Percentiles rank a stretch among this genome's conserved stretches.
Evolutionary conservation across 2,888 invertebrate genomes (phyloP).

Genomic region (Orthonychiurus folsomi): DNA sequence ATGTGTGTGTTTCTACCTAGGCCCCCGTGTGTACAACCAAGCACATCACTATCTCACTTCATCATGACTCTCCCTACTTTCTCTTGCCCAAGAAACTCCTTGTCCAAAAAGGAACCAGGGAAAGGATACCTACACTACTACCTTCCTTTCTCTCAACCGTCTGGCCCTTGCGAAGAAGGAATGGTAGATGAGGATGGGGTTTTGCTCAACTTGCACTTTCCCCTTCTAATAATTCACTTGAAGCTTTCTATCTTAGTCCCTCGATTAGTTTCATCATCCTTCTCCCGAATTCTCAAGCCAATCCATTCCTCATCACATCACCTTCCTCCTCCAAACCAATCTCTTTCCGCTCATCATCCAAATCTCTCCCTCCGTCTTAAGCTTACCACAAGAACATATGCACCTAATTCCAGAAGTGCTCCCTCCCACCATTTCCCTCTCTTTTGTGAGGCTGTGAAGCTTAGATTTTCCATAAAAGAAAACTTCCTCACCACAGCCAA

Average conservation of each 20-base stretch:
- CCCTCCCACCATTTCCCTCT: not conserved
- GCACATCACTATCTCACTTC: constrained; percentile 18
- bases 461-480: not conserved
- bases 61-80: constrained; percentile 19
- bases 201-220: constrained; percentile 38
- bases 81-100: not conserved
- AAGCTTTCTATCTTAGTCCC: constrained; percentile 27
- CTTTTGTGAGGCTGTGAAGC: not conserved
- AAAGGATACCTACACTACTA: not conserved
- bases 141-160: too few relatives aligned
- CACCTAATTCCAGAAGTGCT: not conserved
- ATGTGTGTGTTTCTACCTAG: not conserved
- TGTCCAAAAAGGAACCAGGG: not conserved
- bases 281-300: constrained; percentile 10
- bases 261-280: constrained; percentile 22
- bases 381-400: not conserved
- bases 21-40: not conserved
- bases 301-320: not conserved
- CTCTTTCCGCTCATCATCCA: constrained; percentile 6
- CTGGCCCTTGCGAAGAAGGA: constrained; percentile 6
- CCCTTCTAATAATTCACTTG: constrained; percentile 37
- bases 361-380: constrained; percentile 1
- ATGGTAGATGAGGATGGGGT: constrained; percentile 28
- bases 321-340: not conserved
- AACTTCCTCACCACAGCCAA: not conserved